Base-by-base conservation (phyloP, 1,140 invertebrate species). In the Aricia agestis region DNA sequence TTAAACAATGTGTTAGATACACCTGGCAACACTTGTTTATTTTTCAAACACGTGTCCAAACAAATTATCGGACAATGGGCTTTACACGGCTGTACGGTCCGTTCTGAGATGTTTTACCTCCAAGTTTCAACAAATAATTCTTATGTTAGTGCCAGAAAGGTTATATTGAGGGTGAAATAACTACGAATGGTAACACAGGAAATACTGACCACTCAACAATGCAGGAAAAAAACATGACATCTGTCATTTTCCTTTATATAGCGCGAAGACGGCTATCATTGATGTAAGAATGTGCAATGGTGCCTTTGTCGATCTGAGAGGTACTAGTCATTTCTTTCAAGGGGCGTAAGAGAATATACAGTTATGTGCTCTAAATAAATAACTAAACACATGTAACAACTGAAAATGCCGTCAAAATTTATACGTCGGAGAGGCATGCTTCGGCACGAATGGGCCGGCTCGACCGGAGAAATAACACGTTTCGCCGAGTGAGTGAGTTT, bases 171-270 rank as follows among this genome's bases (percentile, higher is more conserved):
- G 36, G 36, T 36, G 36, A 36, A 7, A 9, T 36, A 36, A 36
- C 36, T 36, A 36, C 9, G 36, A 36, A 36, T 36, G 36, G 5
- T 36, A 36, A 36, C 36, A 36, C 76, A 78, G 78, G 78, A 80
- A 75, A 74, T 70, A 71, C 72, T 78, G 76, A 74, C 76, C 76
- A 72, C 74, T 73, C 32, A 31, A 73, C 69, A 70, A 71, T 69
- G 68, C 72, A 68, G 58, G 18, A 63, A 63, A 59, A 70, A 70
- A 70, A 69, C 45, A 70, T 25, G 59, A 70, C 68, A 70, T 63
- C 59, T 70, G 68, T 63, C 68, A 70, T 70, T 70, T 70, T 70
- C 58, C 18, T 65, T 58, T 58, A 58, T 58, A 58, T 70, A 63
- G 17, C 59, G 68, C 36, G 32, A 63, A 70, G 61, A 41, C 61